Conservation (phyloP, 2,797 vertebrate genomes). For the Babyrousa celebensis region DNA sequence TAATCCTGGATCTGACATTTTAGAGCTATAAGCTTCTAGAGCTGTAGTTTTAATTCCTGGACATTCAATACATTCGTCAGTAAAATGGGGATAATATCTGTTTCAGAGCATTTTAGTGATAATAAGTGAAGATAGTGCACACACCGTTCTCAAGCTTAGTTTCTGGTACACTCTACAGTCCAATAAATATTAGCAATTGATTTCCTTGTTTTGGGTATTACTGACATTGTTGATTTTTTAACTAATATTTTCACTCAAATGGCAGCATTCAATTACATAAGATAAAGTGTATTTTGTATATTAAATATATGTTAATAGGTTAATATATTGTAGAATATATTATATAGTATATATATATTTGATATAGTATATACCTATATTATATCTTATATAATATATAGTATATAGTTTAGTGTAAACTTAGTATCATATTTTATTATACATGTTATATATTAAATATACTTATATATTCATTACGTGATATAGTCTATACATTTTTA, state of each 20-base stretch:
- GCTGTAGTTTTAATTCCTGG: slow-evolving; percentile 5
- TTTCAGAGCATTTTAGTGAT: not conserved
- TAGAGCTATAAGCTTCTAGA: not conserved
- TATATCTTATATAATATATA: not conserved
- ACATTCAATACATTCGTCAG: not conserved
- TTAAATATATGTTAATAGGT: not conserved
- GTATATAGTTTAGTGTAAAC: not conserved
- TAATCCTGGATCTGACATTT: not conserved
- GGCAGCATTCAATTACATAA: not conserved
- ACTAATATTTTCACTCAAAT: not conserved
- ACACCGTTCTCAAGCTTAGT: not conserved
- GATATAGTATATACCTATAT: not conserved
- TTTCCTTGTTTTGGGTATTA: not conserved
- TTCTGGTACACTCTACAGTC: not conserved
- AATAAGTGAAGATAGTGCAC: not conserved
- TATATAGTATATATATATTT: not conserved
- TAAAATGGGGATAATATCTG: not conserved
- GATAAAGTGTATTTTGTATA: not conserved
- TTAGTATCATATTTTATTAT: not conserved
- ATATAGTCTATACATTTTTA: not conserved
- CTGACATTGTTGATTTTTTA: not conserved
- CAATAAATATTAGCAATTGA: not conserved
- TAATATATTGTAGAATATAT: not conserved
- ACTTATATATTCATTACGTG: not conserved
- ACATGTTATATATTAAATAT: not conserved